Base-by-base conservation (phyloP, 2,888 invertebrate genomes). In the Capitulum mitella region DNA sequence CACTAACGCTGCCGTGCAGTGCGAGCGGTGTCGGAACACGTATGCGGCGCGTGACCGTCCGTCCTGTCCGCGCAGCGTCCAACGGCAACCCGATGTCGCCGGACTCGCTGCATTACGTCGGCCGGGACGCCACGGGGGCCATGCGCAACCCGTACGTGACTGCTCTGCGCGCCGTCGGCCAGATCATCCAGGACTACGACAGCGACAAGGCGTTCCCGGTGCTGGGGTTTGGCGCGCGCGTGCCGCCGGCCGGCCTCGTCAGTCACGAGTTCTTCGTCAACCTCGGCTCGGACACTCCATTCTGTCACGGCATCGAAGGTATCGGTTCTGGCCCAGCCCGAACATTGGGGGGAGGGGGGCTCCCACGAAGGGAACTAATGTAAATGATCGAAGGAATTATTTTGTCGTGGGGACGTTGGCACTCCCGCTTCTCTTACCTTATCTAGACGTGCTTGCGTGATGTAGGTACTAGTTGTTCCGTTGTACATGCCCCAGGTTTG, bases 261-360 rank as follows among this genome's bases (percentile, higher is more conserved):
- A 86, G 85, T 2, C 87, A 87, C 82, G 86, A 86, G 81, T 87
- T 87, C 82, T 86, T 84, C 82, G 86, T 87, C 64, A 90, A 89
- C 84, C 85, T 89, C 81, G 85, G 88, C 82, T 86, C 87, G 0
- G 84, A 84, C 46, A 88, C 88, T 83, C 89, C 89, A 1, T 88
- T 87, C 82, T 88, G 88, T 81, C 81, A 84, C 78, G 87, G 87
- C 46, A 85, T 88, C 48, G 83, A 85, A 79, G 87, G 86, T 85
- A 82, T 10, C 32, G 76, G 32, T n/a, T n/a, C n/a, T n/a, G n/a
- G n/a, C n/a, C n/a, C n/a, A n/a, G n/a, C n/a, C n/a, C n/a, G n/a
- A n/a, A n/a, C n/a, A n/a, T n/a, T n/a, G n/a, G n/a, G n/a, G n/a
- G n/a, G n/a, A n/a, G n/a, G n/a, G n/a, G n/a, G n/a, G n/a, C n/a